These are phyloP conservation scores for Antheraea yamamai DNA, from an alignment of 2,888 invertebrate species.

Conservation along the genomic window DNA sequence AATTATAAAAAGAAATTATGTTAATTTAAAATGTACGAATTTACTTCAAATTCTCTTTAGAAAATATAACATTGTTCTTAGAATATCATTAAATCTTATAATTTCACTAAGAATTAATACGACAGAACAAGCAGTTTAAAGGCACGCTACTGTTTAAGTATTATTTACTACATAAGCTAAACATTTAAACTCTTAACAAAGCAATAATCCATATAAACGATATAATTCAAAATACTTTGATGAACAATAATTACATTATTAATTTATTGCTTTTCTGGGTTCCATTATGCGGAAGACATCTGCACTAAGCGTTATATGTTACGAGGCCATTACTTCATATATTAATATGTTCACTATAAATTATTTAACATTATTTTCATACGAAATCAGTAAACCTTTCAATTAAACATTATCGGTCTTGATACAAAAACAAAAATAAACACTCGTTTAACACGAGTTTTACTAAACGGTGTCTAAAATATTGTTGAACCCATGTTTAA, in stretches of 20 bases:
- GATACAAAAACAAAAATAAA: too few relatives aligned
- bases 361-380: constrained; percentile 10
- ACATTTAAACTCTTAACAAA: constrained; percentile 52
- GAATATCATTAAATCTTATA: background rate
- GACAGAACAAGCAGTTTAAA: background rate
- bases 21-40: too few relatives aligned
- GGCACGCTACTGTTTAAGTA: constrained; percentile 4
- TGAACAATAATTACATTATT: constrained; percentile 46
- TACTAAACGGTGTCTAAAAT: too few relatives aligned
- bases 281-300: constrained; percentile 69
- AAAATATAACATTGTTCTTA: background rate
- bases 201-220: constrained; percentile 34
- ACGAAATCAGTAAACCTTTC: background rate
- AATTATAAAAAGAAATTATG: too few relatives aligned
- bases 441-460: too few relatives aligned
- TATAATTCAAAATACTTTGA: constrained; percentile 33
- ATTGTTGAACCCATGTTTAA: too few relatives aligned
- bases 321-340: constrained; percentile 20
- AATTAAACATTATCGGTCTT: background rate
- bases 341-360: constrained; percentile 1
- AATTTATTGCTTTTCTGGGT: constrained; percentile 65
- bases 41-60: background rate
- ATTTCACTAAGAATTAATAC: background rate
- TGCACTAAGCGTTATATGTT: constrained; percentile 30
- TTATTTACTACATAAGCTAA: constrained; percentile 41